Percentiles rank a stretch among this genome's conserved stretches.
phyloP scores from a whole-genome alignment of 2,797 vertebrate genomes.

The Gymnoscopelus braueri region DNA sequence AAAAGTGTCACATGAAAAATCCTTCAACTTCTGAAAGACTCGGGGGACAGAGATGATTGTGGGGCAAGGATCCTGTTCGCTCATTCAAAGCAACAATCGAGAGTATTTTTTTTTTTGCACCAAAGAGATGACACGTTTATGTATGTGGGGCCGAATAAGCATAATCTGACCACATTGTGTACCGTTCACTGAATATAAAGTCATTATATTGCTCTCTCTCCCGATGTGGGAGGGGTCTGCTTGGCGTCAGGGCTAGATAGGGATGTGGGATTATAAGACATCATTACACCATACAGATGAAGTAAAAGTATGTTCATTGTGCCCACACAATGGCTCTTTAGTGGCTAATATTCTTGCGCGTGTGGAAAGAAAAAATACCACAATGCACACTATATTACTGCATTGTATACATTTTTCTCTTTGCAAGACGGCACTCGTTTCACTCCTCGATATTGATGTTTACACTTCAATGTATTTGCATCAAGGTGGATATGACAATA shows the following conservation, averaged over 20 bases:
- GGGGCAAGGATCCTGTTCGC: slow-evolving; percentile 66
- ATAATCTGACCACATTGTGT: slow-evolving; percentile 70
- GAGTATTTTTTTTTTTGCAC: slow-evolving; percentile 47
- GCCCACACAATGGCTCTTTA: slow-evolving; percentile 41
- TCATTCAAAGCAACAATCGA: slow-evolving; percentile 69
- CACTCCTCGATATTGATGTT: slow-evolving; percentile 2
- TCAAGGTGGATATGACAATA: neutral
- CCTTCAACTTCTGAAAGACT: slow-evolving; percentile 75
- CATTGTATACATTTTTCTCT: neutral
- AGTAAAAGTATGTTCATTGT: slow-evolving; percentile 49
- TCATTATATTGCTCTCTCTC: slow-evolving; percentile 57
- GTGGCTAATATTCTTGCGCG: slow-evolving; percentile 45
- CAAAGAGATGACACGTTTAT: slow-evolving; percentile 68
- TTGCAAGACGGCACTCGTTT: neutral
- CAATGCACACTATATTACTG: slow-evolving; percentile 11
- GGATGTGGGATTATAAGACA: slow-evolving; percentile 61
- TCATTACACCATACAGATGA: slow-evolving; percentile 63
- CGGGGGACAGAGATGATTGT: slow-evolving; percentile 68
- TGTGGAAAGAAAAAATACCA: too few species aligned
- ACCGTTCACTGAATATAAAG: slow-evolving; percentile 59
- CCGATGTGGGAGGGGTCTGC: slow-evolving; percentile 61
- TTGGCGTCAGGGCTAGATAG: slow-evolving; percentile 34
- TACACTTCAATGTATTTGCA: neutral
- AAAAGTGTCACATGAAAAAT: slow-evolving; percentile 70
- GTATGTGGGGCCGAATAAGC: slow-evolving; percentile 64